Conservation (phyloP, 1,140 invertebrate species). For the Alviniconcha marisindica region DNA sequence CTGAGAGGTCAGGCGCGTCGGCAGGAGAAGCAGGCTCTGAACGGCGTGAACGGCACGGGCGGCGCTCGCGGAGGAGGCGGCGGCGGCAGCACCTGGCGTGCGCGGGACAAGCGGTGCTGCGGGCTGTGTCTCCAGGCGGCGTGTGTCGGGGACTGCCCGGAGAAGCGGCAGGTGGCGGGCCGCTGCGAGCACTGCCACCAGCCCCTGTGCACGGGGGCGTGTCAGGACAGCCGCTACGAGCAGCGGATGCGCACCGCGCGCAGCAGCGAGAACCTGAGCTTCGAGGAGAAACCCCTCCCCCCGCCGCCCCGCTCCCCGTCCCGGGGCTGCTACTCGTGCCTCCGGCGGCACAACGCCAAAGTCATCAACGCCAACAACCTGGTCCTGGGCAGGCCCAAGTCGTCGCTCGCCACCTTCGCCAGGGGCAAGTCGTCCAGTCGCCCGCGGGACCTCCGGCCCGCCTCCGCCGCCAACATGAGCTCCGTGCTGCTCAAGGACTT, state of each 20-base stretch:
- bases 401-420: conserved; percentile 60
- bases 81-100: conserved; percentile 48
- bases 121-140: conserved; percentile 65
- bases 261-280: conserved; percentile 15
- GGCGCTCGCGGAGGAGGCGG: conserved; percentile 25
- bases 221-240: conserved; percentile 65
- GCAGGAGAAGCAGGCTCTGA: conserved; percentile 16
- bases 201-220: conserved; percentile 59
- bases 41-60: conserved; percentile 23
- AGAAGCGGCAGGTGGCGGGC: conserved; percentile 54
- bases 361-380: conserved; percentile 68
- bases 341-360: conserved; percentile 61
- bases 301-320: conserved; percentile 47
- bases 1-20: conserved; percentile 49
- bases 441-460: conserved; percentile 59
- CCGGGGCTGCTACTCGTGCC: conserved; percentile 63
- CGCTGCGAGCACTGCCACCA: conserved; percentile 64
- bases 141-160: conserved; percentile 70
- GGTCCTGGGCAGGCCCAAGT: conserved; percentile 64
- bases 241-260: conserved; percentile 62
- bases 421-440: conserved; percentile 56
- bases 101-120: conserved; percentile 61
- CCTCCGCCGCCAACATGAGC: conserved; percentile 42
- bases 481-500: conserved; percentile 54
- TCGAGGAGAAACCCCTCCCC: conserved; percentile 47